phyloP scores from a whole-genome alignment of 1,140 invertebrate genomes.

The Diprion similis region DNA sequence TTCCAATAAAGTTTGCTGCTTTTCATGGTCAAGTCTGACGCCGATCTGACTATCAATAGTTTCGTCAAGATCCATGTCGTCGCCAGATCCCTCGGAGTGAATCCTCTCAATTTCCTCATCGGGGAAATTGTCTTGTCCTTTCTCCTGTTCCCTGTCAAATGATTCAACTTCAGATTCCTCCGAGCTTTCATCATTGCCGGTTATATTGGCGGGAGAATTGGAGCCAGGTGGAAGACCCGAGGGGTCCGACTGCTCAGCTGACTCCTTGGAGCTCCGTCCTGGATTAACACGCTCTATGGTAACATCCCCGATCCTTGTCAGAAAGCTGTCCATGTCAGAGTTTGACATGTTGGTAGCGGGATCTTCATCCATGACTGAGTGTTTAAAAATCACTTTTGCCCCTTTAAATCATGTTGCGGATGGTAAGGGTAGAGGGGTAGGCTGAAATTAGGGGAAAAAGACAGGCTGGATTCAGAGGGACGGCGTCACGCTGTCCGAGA shows the following conservation, averaged over 20 bases:
- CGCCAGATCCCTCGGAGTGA: slow-evolving; percentile 54
- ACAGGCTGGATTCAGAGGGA: too few species aligned
- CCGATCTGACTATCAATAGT: slow-evolving; percentile 60
- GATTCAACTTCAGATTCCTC: slow-evolving; percentile 52
- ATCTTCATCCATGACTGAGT: background rate
- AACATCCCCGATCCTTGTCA: slow-evolving; percentile 62
- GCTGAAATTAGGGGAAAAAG: too few species aligned
- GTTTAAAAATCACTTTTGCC: background rate
- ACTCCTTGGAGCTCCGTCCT: slow-evolving; percentile 38
- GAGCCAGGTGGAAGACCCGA: slow-evolving; percentile 27
- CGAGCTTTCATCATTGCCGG: slow-evolving; percentile 47
- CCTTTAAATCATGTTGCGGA: background rate
- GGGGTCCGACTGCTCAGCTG: slow-evolving; percentile 29
- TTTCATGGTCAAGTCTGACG: slow-evolving; percentile 51
- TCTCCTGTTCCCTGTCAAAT: slow-evolving; percentile 46
- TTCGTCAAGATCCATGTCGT: slow-evolving; percentile 60
- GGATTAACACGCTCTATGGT: slow-evolving; percentile 62
- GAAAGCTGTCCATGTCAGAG: slow-evolving; percentile 54
- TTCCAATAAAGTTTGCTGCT: slow-evolving; percentile 39
- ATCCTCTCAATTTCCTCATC: slow-evolving; percentile 52
- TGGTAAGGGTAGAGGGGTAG: too few species aligned
- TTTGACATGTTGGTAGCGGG: slow-evolving; percentile 51
- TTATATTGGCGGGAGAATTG: slow-evolving; percentile 29
- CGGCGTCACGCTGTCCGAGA: too few species aligned
- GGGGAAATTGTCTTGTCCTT: slow-evolving; percentile 42